These are phyloP conservation scores for Diadumene lineata DNA, from an alignment of 92 coral and sea anemone genomes.

Conservation along the genomic window DNA sequence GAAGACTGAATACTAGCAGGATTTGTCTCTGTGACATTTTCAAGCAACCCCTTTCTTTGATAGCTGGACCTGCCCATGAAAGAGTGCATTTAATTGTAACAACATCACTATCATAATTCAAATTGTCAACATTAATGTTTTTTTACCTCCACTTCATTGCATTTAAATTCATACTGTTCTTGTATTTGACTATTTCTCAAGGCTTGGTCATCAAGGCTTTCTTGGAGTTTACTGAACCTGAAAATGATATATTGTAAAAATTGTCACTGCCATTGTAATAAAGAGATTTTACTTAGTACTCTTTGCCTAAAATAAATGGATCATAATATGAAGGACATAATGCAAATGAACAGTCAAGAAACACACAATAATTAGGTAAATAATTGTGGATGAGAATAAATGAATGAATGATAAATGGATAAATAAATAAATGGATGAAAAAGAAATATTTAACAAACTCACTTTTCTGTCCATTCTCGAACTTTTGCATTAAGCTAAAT, in stretches of 20 bases:
- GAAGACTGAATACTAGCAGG: no score
- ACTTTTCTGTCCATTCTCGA: constrained; percentile 53
- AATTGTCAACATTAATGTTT: no score
- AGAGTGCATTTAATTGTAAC: neutral
- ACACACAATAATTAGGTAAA: no score
- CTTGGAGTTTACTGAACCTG: constrained; percentile 72
- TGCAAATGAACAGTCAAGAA: no score
- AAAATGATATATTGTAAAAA: neutral
- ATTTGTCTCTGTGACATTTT: no score
- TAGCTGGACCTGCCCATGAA: no score
- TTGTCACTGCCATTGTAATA: neutral
- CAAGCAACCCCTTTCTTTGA: no score
- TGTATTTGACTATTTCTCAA: constrained; percentile 66
- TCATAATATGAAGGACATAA: no score
- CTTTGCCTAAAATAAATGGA: no score
- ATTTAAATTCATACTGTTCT: constrained; percentile 81
- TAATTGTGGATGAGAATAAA: neutral
- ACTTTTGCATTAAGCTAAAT: constrained; percentile 34
- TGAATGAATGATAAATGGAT: neutral
- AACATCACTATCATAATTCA: no score
- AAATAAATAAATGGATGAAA: neutral
- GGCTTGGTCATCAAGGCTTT: constrained; percentile 70
- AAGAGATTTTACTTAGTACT: no score
- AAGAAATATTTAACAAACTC: neutral
- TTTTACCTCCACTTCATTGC: constrained; percentile 82